Evolutionary conservation across 2,888 invertebrate species (phyloP).

Genomic region (Rhagium mordax): DNA sequence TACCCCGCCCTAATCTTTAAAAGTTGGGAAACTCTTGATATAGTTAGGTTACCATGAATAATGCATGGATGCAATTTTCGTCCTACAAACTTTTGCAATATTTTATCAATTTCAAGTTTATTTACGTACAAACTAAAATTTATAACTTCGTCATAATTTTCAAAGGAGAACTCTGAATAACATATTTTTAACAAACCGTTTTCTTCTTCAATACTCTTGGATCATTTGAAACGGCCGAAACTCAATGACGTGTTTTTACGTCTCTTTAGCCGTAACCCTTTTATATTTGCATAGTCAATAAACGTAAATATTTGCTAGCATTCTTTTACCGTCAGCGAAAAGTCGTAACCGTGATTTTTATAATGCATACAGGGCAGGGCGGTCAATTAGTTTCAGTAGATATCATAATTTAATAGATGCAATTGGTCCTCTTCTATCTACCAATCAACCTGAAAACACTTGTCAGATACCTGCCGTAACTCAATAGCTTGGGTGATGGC

Average conservation of each 20-base stretch:
- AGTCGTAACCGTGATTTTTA: no score
- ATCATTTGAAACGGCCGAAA: background rate
- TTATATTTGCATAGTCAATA: background rate
- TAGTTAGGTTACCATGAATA: conserved; percentile 71
- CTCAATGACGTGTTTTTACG: background rate
- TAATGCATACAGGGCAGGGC: no score
- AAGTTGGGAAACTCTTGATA: conserved; percentile 69
- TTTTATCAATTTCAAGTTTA: conserved; percentile 73
- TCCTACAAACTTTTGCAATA: conserved; percentile 71
- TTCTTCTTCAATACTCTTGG: conserved; percentile 38
- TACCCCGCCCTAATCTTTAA: conserved; percentile 55
- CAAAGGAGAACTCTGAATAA: conserved; percentile 56
- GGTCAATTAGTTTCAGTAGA: no score
- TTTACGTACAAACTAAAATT: conserved; percentile 72
- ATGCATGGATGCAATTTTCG: conserved; percentile 72
- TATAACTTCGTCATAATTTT: conserved; percentile 70
- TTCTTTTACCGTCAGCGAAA: no score
- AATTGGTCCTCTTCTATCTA: no score
- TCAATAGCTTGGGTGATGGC: no score
- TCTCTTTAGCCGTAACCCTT: background rate
- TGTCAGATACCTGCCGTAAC: no score
- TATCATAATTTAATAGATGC: no score
- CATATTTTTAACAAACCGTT: conserved; percentile 44
- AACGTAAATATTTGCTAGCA: background rate
- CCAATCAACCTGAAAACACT: no score